These are phyloP conservation scores for Trachurus trachurus DNA, from an alignment of 2,797 vertebrate genomes.

Conservation along the genomic window DNA sequence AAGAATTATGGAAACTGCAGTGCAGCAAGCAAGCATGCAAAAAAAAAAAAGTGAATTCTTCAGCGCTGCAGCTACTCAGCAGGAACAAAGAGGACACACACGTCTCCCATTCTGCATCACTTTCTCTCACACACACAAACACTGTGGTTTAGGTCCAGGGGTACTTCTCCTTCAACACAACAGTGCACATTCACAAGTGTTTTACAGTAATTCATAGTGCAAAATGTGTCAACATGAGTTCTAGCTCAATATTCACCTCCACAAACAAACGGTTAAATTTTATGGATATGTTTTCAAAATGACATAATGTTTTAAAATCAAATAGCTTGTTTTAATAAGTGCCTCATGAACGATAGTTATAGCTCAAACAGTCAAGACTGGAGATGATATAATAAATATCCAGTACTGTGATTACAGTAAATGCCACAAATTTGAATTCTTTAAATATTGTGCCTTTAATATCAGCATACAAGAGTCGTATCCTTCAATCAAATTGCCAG, in stretches of 20 bases:
- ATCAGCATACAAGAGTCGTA: background rate
- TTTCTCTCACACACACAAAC: background rate
- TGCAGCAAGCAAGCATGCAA: slow-evolving; percentile 61
- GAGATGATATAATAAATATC: background rate
- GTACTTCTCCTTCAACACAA: slow-evolving; percentile 1
- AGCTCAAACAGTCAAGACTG: background rate
- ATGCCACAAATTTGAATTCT: background rate
- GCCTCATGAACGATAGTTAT: background rate
- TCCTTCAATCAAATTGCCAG: slow-evolving; percentile 15
- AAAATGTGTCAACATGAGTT: slow-evolving; percentile 9
- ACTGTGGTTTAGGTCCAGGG: slow-evolving; percentile 19
- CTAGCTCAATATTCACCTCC: background rate
- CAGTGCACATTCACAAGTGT: slow-evolving; percentile 15
- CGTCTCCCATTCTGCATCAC: background rate
- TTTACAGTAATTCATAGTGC: slow-evolving; percentile 8
- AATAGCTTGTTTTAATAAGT: slow-evolving; percentile 6
- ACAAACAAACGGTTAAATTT: background rate
- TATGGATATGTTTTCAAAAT: slow-evolving; percentile 9
- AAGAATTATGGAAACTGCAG: slow-evolving; percentile 59
- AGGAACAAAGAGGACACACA: slow-evolving; percentile 30
- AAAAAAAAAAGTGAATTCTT: slow-evolving; percentile 29
- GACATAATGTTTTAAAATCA: background rate
- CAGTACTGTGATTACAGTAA: background rate
- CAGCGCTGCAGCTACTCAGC: slow-evolving; percentile 39
- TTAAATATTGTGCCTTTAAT: slow-evolving; percentile 10